A percentile compares a stretch with the other conserved stretches of the same genome.
Conservation (phyloP, 2,888 invertebrate species). For the Epiblema foenella region DNA sequence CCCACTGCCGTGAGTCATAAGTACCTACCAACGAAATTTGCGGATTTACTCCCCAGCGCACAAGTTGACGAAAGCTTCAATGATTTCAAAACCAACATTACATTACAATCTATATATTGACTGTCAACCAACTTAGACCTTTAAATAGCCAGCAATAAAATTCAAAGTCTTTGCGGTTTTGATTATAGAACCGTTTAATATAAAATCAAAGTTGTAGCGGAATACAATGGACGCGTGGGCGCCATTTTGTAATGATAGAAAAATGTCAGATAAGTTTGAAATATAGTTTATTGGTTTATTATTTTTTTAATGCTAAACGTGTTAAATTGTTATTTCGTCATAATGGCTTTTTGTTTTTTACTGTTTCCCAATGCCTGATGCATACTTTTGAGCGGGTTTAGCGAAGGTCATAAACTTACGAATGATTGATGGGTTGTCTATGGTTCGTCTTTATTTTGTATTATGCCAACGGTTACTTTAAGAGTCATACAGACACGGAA, state of each 20-base stretch:
- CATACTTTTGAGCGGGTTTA: constrained; percentile 22
- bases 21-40: constrained; percentile 55
- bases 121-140: not conserved
- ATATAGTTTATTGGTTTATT: constrained; percentile 52
- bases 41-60: constrained; percentile 52
- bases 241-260: constrained; percentile 66
- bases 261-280: constrained; percentile 63
- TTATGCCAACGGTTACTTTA: too few species aligned
- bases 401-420: not conserved
- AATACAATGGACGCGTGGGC: constrained; percentile 70
- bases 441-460: too few species aligned
- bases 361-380: constrained; percentile 12
- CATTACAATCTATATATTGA: not conserved
- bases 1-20: constrained; percentile 64
- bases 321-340: constrained; percentile 37
- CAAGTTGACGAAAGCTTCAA: constrained; percentile 43
- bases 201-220: constrained; percentile 51
- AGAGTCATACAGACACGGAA: too few species aligned
- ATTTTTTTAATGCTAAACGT: constrained; percentile 40
- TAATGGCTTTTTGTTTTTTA: constrained; percentile 43
- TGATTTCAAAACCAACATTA: constrained; percentile 31
- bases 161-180: constrained; percentile 9
- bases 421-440: not conserved
- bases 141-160: constrained; percentile 7
- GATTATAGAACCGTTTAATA: not conserved